Evolutionary conservation across 2,888 invertebrate genomes (phyloP).

Genomic region (Tetheella fluctuosa): DNA sequence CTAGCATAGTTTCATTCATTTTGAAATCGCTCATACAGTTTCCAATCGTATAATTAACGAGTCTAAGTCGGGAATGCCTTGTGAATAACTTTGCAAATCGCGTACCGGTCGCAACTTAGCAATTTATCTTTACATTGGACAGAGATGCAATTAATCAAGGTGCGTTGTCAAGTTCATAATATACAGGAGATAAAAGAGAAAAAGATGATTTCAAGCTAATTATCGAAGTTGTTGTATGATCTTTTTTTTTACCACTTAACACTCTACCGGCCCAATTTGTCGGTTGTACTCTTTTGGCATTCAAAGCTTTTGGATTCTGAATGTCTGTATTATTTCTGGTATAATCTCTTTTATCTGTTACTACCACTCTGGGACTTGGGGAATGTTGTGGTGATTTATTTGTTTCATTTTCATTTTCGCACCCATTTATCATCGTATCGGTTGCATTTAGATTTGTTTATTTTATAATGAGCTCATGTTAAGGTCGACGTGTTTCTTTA

Average conservation of each 20-base stretch:
- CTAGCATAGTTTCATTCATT: slow-evolving; percentile 58
- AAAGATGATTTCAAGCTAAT: slow-evolving; percentile 80
- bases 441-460: slow-evolving; percentile 57
- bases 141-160: slow-evolving; percentile 79
- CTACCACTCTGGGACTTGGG: slow-evolving; percentile 23
- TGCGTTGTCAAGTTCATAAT: slow-evolving; percentile 77
- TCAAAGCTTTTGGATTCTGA: slow-evolving; percentile 43
- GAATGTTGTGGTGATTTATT: slow-evolving; percentile 49
- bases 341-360: slow-evolving; percentile 34
- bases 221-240: slow-evolving; percentile 67
- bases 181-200: slow-evolving; percentile 72
- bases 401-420: slow-evolving; percentile 40
- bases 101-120: slow-evolving; percentile 39
- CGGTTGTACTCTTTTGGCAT: slow-evolving; percentile 60
- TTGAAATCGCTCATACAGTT: slow-evolving; percentile 32
- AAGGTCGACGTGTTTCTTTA: slow-evolving; percentile 32
- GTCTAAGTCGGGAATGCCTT: slow-evolving; percentile 50
- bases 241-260: slow-evolving; percentile 75
- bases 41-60: slow-evolving; percentile 44
- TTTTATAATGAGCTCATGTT: slow-evolving; percentile 54
- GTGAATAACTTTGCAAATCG: slow-evolving; percentile 30
- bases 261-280: slow-evolving; percentile 68
- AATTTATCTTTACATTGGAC: slow-evolving; percentile 76
- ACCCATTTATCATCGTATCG: slow-evolving; percentile 59
- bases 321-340: slow-evolving; percentile 33